phyloP scores from a whole-genome alignment of 2,113 vertebrate species.

The Nibea albiflora region DNA sequence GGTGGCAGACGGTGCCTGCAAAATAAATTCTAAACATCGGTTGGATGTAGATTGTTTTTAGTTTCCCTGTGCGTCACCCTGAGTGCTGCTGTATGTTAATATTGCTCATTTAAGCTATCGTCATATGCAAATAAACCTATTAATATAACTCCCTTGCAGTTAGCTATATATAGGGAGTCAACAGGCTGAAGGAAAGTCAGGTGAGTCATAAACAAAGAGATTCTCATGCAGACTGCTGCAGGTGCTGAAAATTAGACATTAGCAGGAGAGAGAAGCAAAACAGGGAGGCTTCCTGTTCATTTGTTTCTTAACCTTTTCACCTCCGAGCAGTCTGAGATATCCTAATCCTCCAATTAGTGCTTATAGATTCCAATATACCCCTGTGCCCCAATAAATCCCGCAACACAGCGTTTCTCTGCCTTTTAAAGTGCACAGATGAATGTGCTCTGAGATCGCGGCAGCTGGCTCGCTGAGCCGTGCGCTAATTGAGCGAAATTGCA shows the following conservation, averaged over 20 bases:
- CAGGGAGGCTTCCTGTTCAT: background rate
- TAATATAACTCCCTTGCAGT: background rate
- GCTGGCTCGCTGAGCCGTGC: background rate
- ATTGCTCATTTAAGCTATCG: slow-evolving; percentile 4
- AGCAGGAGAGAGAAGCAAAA: background rate
- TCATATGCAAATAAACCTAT: slow-evolving; percentile 8
- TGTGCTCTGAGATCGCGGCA: background rate
- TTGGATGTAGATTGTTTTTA: background rate
- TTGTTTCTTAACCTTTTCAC: slow-evolving; percentile 7
- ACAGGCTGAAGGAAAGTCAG: slow-evolving; percentile 3
- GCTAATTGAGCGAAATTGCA: slow-evolving; percentile 18
- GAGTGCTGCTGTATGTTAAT: background rate
- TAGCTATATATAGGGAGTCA: background rate
- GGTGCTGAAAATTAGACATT: background rate
- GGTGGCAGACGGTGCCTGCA: background rate
- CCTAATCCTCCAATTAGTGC: slow-evolving; percentile 29
- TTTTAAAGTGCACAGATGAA: slow-evolving; percentile 11
- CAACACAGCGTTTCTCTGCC: background rate
- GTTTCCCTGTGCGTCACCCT: background rate
- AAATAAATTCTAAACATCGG: background rate
- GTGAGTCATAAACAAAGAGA: slow-evolving; percentile 13
- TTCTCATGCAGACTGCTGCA: background rate
- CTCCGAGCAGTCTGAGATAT: background rate
- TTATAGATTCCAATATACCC: slow-evolving; percentile 5
- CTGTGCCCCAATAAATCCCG: background rate